Evolutionary conservation across 2,888 invertebrate genomes (phyloP).

Genomic region (Cancer borealis): DNA sequence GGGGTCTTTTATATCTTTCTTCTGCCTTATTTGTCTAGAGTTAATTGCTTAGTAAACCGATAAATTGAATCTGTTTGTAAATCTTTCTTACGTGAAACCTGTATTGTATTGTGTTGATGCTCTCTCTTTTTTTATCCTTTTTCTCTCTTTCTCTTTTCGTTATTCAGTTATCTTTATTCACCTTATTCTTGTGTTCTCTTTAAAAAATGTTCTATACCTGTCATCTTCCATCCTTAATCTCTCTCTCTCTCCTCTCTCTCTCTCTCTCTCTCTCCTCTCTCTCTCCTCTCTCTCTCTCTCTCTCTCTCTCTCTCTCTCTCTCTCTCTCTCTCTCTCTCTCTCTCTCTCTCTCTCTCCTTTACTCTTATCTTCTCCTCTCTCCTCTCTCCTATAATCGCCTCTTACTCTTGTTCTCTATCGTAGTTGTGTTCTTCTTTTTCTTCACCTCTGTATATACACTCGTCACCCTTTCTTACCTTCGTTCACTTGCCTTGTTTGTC

Average conservation of each 20-base stretch:
- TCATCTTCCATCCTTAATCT: no score
- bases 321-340: not conserved
- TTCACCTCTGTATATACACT: not conserved
- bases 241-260: not conserved
- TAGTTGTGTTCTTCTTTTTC: not conserved
- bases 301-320: not conserved
- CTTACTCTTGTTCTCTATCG: not conserved
- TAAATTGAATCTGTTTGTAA: constrained; percentile 7
- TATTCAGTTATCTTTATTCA: no score
- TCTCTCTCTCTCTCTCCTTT: not conserved
- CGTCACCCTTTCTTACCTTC: not conserved
- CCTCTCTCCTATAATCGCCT: not conserved
- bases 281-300: not conserved
- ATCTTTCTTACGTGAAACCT: not conserved
- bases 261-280: not conserved
- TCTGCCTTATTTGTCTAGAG: not conserved
- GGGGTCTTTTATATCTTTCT: not conserved
- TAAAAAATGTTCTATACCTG: no score
- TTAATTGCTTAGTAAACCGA: constrained; percentile 24
- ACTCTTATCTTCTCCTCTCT: not conserved
- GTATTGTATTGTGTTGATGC: not conserved
- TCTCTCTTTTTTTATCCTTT: not conserved
- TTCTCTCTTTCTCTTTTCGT: not conserved
- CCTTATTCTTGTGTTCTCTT: no score
- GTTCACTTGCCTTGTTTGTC: not conserved